Conservation (phyloP, 2,797 vertebrate species). For the Xiphorhynchus erythropygius region DNA sequence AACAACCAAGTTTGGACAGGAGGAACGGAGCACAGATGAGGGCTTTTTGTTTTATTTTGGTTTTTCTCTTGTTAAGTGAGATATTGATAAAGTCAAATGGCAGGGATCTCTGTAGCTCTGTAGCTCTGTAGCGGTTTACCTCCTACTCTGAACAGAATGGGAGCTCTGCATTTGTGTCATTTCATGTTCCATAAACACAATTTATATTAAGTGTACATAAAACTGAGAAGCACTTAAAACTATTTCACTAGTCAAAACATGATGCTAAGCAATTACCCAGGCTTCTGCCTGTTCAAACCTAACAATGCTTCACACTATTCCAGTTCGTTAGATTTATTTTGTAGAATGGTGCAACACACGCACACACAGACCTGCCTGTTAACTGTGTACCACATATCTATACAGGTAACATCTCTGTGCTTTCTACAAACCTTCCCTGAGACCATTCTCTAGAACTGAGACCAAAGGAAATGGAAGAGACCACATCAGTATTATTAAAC, state of each 20-base stretch:
- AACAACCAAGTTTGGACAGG: background rate
- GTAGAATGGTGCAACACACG: background rate
- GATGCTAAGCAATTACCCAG: background rate
- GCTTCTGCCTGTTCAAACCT: background rate
- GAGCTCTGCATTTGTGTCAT: background rate
- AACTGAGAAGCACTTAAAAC: background rate
- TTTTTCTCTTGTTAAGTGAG: background rate
- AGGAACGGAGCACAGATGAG: background rate
- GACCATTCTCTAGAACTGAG: background rate
- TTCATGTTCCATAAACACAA: background rate
- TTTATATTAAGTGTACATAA: background rate
- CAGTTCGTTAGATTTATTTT: background rate
- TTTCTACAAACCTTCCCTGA: background rate
- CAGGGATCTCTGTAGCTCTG: background rate
- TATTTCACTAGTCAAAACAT: background rate
- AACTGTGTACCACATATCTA: background rate
- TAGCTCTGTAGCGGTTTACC: no score
- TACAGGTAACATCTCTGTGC: background rate
- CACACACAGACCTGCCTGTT: background rate
- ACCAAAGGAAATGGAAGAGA: background rate
- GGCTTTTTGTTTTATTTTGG: fast-evolving
- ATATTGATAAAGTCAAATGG: background rate
- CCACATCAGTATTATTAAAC: background rate
- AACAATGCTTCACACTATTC: background rate
- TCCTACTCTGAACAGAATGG: background rate